A percentile compares a stretch with the other conserved stretches of the same genome.
Conservation (phyloP, 2,113 vertebrate genomes). For the Limanda limanda region DNA sequence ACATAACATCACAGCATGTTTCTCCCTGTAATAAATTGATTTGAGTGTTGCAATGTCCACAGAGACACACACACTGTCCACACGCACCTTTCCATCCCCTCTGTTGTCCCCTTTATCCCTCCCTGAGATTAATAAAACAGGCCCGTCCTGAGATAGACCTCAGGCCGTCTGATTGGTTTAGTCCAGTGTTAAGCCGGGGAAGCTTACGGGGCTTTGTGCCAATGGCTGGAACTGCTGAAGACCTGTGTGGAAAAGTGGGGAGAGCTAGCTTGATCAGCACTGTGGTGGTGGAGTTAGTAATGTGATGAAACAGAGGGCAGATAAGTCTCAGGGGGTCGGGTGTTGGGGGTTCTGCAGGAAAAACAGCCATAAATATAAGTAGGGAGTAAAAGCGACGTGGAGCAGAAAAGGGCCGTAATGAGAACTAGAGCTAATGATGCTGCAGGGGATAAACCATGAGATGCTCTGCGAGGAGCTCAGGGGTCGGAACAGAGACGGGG, state of each 20-base stretch:
- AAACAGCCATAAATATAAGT: not conserved
- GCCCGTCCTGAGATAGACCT: slow-evolving; percentile 45
- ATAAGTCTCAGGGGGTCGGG: not conserved
- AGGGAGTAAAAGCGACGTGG: not conserved
- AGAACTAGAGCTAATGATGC: slow-evolving; percentile 34
- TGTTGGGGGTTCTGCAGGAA: not conserved
- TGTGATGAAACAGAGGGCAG: not conserved
- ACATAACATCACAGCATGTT: slow-evolving; percentile 16
- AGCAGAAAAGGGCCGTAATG: slow-evolving; percentile 7
- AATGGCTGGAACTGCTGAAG: slow-evolving; percentile 39
- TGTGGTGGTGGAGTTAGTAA: slow-evolving; percentile 11
- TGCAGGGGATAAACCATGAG: slow-evolving; percentile 34
- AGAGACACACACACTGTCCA: not conserved
- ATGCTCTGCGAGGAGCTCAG: slow-evolving; percentile 4
- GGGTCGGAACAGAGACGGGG: slow-evolving; percentile 15
- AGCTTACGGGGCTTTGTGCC: slow-evolving; percentile 65
- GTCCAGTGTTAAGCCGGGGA: slow-evolving; percentile 53
- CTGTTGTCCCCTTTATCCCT: slow-evolving; percentile 18
- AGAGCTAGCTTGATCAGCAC: slow-evolving; percentile 3
- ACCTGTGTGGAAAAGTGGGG: slow-evolving; percentile 43
- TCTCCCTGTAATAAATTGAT: not conserved
- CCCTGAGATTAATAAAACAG: slow-evolving; percentile 51
- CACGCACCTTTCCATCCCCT: not conserved
- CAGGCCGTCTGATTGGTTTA: slow-evolving; percentile 71
- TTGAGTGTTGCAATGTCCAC: not conserved